A percentile compares a stretch with the other conserved stretches of the same genome.
These are phyloP conservation scores for Eristalinus sepulchralis DNA, from an alignment of 2,888 invertebrate genomes.

Conservation along the genomic window DNA sequence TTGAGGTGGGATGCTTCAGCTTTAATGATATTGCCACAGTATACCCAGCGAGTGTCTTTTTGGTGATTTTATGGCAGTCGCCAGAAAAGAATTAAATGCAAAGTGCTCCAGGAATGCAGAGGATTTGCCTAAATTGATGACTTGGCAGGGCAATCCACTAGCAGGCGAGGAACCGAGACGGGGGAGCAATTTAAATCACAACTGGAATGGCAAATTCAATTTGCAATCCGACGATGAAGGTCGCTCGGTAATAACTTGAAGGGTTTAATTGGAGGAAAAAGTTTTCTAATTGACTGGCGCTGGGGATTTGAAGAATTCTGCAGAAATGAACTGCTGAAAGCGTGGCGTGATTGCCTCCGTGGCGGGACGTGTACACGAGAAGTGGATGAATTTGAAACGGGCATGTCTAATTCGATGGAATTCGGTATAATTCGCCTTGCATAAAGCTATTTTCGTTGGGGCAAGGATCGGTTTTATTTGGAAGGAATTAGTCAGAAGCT, in stretches of 20 bases:
- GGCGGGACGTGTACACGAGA: background rate
- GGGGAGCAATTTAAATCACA: background rate
- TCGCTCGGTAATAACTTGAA: background rate
- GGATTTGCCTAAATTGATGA: slow-evolving; percentile 1
- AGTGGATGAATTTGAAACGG: background rate
- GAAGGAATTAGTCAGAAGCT: background rate
- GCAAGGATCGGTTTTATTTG: background rate
- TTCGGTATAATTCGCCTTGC: background rate
- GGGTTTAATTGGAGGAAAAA: background rate
- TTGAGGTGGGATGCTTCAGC: background rate
- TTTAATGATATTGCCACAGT: background rate
- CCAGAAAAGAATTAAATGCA: background rate
- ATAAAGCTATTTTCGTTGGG: background rate
- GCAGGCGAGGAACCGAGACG: background rate
- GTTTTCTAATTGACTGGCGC: slow-evolving; percentile 4
- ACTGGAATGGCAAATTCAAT: background rate
- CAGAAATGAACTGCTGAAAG: background rate
- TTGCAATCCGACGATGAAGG: background rate
- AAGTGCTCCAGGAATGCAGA: background rate
- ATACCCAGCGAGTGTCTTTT: background rate
- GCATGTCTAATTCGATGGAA: background rate
- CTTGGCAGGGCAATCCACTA: background rate
- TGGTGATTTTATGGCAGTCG: background rate
- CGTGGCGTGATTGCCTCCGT: background rate
- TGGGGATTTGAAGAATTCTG: background rate